Base-by-base conservation (phyloP, 1,140 invertebrate species). In the Ceratitis capitata region DNA sequence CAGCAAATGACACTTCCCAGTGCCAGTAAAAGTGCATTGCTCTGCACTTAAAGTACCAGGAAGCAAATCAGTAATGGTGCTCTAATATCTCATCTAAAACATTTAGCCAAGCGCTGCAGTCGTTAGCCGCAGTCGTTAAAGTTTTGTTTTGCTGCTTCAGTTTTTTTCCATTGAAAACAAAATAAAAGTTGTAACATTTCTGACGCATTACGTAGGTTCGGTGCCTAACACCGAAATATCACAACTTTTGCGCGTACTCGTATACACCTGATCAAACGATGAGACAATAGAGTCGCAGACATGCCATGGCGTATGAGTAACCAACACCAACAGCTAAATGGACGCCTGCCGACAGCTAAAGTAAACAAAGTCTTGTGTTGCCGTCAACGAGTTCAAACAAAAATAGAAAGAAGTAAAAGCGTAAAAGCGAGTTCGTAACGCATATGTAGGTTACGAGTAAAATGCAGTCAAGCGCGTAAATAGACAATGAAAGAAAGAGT, bases 221-320 rank as follows among this genome's bases (percentile, higher is more conserved):
- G 29, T 69, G 29, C 32, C 29, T 14, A 19, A 32, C 61, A 35
- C 61, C 61, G n/a, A 69, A 35, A 14, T 32, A 32, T 14, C 32
- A 14, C 61, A 69, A 29, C 35, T 32, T 56, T 19, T 16, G 61
- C 4, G 10, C 32, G n/a, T 47, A 14, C 1, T 47, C 14, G 45
- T 47, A 7, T 47, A 47, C n/a, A n/a, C 45, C 14, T 29, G 32
- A 35, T 32, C 19, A 69, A 39, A 7, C 61, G 19, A n/a, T n/a
- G n/a, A n/a, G 35, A 39, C 51, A 53, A 53, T 29, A 39, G 29
- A 35, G 61, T 14, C 19, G 12, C 61, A 69, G 61, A 35, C 61
- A 39, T 6, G 29, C 32, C 61, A 69, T 69, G 61, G 61, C 61
- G 61, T 69, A 69, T 69, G 61, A 69, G 61, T 39, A n/a, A 69